Conservation (phyloP, 1,140 invertebrate species). For the Drosophila lacertosa region DNA sequence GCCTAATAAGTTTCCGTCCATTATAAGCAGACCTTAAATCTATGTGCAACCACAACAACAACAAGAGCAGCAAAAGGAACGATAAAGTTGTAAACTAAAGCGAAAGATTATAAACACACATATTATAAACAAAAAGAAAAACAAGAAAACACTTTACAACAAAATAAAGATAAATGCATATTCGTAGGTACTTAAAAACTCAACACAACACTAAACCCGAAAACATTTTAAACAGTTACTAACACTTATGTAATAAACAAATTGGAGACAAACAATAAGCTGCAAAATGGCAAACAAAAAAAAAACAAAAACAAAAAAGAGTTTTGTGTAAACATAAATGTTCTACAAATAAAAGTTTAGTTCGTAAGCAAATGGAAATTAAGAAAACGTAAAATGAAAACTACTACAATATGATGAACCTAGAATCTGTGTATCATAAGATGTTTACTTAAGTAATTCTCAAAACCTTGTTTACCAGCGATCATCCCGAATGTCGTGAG, state of each 20-base stretch:
- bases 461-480: constrained; percentile 18
- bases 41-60: constrained; percentile 72
- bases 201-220: constrained; percentile 48
- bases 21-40: constrained; percentile 84
- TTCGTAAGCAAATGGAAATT: constrained; percentile 23
- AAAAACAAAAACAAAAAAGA: constrained; percentile 6
- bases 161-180: constrained; percentile 53
- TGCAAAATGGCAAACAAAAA: constrained; percentile 53
- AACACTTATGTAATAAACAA: constrained; percentile 63
- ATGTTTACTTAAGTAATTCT: constrained; percentile 53
- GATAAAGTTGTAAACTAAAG: constrained; percentile 57
- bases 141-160: constrained; percentile 18
- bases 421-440: constrained; percentile 57
- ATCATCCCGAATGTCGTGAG: constrained; percentile 2
- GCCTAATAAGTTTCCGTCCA: constrained; percentile 84
- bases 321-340: constrained; percentile 46
- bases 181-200: constrained; percentile 62
- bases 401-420: constrained; percentile 60
- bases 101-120: constrained; percentile 20
- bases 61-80: constrained; percentile 48
- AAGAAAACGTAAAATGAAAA: constrained; percentile 35
- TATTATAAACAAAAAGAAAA: constrained; percentile 19
- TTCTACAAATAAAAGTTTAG: constrained; percentile 56
- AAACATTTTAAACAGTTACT: constrained; percentile 79
- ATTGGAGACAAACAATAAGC: constrained; percentile 73